phyloP scores from a whole-genome alignment of 2,888 invertebrate genomes.

The Scotopteryx bipunctaria region DNA sequence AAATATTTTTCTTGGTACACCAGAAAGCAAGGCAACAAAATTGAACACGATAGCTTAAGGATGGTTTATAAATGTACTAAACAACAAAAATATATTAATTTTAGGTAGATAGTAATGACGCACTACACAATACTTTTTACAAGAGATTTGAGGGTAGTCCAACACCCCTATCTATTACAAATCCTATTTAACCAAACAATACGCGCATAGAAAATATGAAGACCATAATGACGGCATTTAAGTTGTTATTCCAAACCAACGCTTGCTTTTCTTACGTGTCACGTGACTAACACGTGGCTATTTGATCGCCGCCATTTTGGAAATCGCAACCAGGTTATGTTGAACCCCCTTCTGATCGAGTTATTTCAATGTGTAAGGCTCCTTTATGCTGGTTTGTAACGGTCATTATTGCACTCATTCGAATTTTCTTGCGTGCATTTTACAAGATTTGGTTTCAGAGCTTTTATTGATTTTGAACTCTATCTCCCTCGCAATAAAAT shows the following conservation, averaged over 20 bases:
- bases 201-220: conserved; percentile 59
- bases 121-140: conserved; percentile 38
- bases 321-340: conserved; percentile 44
- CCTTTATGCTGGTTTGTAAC: conserved; percentile 48
- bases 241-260: conserved; percentile 74
- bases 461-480: conserved; percentile 23
- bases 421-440: conserved; percentile 51
- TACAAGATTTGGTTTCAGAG: conserved; percentile 19
- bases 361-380: conserved; percentile 8
- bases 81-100: too few relatives aligned
- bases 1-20: too few relatives aligned
- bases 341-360: conserved; percentile 29
- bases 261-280: conserved; percentile 71
- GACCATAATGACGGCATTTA: conserved; percentile 77
- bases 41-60: too few relatives aligned
- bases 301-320: conserved; percentile 61
- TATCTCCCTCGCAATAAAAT: conserved; percentile 16
- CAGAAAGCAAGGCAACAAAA: too few relatives aligned
- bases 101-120: conserved; percentile 9
- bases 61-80: too few relatives aligned
- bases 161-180: conserved; percentile 72
- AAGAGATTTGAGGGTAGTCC: conserved; percentile 29
- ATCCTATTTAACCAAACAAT: conserved; percentile 67
- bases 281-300: conserved; percentile 72
- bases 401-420: conserved; percentile 73